Percentiles rank a stretch among this genome's conserved stretches.
These are phyloP conservation scores for Pseudomyrmex gracilis DNA, from an alignment of 1,140 invertebrate genomes.

Conservation along the genomic window DNA sequence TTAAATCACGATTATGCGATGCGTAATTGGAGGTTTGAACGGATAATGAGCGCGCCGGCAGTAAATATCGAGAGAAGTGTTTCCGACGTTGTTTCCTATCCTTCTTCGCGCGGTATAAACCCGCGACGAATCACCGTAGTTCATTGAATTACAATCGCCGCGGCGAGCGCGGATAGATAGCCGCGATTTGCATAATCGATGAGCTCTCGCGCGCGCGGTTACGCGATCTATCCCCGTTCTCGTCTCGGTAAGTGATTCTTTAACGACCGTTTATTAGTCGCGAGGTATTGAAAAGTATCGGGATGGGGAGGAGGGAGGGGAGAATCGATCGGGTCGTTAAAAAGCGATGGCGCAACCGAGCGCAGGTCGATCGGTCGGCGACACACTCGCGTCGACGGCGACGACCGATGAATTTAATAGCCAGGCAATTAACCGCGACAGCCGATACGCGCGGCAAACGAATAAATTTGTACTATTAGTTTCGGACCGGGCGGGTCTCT, in stretches of 20 bases:
- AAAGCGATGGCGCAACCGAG: constrained; percentile 40
- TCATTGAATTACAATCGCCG: constrained; percentile 53
- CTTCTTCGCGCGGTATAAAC: not conserved
- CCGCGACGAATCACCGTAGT: constrained; percentile 33
- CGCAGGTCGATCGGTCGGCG: not conserved
- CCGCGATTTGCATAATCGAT: constrained; percentile 52
- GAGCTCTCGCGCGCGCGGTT: constrained; percentile 26
- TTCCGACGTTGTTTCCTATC: constrained; percentile 4
- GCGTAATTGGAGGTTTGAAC: no score
- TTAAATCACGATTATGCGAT: no score
- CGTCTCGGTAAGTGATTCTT: constrained; percentile 46
- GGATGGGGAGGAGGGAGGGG: no score
- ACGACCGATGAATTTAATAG: constrained; percentile 62
- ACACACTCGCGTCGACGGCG: constrained; percentile 12
- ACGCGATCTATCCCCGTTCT: constrained; percentile 24
- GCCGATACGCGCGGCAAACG: constrained; percentile 68
- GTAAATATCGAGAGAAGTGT: constrained; percentile 23
- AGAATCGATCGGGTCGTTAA: constrained; percentile 54
- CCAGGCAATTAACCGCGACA: constrained; percentile 65
- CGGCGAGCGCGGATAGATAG: constrained; percentile 28
- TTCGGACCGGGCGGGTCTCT: constrained; percentile 63
- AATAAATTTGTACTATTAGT: constrained; percentile 77
- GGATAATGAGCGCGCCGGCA: constrained; percentile 2
- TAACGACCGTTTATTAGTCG: constrained; percentile 58
- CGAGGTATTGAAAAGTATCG: constrained; percentile 46